Base-by-base conservation (phyloP, 2,888 invertebrate genomes). In the Lasioglossum morio region DNA sequence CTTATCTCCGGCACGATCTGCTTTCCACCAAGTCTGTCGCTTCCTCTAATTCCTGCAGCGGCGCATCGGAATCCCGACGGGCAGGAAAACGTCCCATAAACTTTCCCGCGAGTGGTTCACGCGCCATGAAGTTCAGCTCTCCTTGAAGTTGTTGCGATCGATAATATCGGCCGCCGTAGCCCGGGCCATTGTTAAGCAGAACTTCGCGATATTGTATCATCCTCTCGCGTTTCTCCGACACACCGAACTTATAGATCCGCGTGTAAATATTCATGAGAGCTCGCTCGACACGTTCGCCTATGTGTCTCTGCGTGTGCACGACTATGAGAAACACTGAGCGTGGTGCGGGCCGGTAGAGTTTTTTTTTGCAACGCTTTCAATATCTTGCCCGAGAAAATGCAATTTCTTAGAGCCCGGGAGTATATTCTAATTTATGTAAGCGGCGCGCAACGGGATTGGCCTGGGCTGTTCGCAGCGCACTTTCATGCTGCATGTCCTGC, bases 401-500 rank as follows among this genome's bases (percentile, higher is more conserved):
- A 46, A 86, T 70, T 77, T 73, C 81, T 79, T 82, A 48, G 85
- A 78, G 14, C 27, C 76, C 79, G 53, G 57, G 81, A 75, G 79
- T 72, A 77, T 84, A 79, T 81, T 86, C 81, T 86, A 87, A 87
- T 87, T 87, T 87, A 87, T 87, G 87, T 81, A 81, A 77, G 79
- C 74, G 69, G 66, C 81, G 53, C 53, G 66, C 86, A 81, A 83
- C 86, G 84, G 84, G 84, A 87, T 86, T 86, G 86, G 79, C 75
- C 79, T 40, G 70, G 46, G 46, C 40, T 72, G 57, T 19, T 72
- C 66, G 77, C 70, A 53, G 69, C 72, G 77, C 48, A 74, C 81
- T 86, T 85, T 81, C 79, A 46, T 86, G 81, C 73, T 60, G 60
- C 66, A 72, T 77, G 83, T 79, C 84, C 76, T 73, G 70, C 53